phyloP scores from a whole-genome alignment of 35 echinoderm and acorn worm genomes.

The Ophiothrix spiculata region DNA sequence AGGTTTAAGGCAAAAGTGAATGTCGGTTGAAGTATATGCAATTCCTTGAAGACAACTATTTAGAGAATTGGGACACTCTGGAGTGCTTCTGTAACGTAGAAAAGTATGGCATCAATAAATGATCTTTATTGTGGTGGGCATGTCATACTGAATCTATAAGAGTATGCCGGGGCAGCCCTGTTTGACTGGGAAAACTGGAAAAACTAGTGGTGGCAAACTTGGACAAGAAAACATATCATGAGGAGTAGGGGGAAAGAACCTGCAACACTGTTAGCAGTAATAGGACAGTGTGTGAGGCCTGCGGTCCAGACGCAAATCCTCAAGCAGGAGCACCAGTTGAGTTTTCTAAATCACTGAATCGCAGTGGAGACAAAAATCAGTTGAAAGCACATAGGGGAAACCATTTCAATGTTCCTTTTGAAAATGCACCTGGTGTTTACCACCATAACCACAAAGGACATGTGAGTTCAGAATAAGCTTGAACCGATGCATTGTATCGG shows the following conservation, averaged over 20 bases:
- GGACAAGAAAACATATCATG: no score
- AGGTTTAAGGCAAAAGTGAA: no score
- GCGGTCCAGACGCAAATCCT: slow-evolving; percentile 45
- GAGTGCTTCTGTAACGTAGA: no score
- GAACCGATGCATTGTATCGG: no score
- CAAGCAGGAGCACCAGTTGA: slow-evolving; percentile 52
- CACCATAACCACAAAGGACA: slow-evolving; percentile 32
- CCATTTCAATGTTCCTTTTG: slow-evolving; percentile 66
- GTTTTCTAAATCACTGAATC: no score
- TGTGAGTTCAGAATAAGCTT: no score
- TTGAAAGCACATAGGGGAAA: slow-evolving; percentile 62
- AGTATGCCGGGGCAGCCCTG: slow-evolving; percentile 67
- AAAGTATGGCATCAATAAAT: no score
- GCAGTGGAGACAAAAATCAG: slow-evolving; percentile 5
- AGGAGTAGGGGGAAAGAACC: no score
- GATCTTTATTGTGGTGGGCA: slow-evolving; percentile 74
- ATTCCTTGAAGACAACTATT: slow-evolving; percentile 12
- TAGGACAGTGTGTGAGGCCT: no score
- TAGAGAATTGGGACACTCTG: no score
- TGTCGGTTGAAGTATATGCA: slow-evolving; percentile 11
- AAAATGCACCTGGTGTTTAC: slow-evolving; percentile 35
- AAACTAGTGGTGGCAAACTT: slow-evolving; percentile 52
- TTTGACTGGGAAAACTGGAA: slow-evolving; percentile 55
- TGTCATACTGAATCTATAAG: no score
- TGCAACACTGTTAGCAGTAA: no score